Base-by-base conservation (phyloP, 2,797 vertebrate genomes). In the Rachycentron canadum region DNA sequence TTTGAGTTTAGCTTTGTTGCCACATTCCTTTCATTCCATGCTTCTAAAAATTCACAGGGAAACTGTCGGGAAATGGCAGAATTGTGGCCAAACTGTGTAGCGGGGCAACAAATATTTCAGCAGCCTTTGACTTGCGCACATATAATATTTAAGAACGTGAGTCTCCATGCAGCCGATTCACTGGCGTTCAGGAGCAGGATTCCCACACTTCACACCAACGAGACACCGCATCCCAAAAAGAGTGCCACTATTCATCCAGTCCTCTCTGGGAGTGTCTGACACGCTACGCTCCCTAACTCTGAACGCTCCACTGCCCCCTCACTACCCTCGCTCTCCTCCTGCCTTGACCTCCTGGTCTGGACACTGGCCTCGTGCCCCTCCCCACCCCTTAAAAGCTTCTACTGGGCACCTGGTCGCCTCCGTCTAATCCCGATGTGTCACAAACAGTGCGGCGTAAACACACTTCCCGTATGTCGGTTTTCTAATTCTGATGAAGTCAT, bases 251-350 rank as follows among this genome's bases (percentile, higher is more conserved):
- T 91, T 90, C 82, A 86, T 65, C 38, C 25, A 69, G 28, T 47
- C 26, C 73, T 86, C 83, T 61, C 55, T 90, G 88, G 92, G 91
- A 89, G 88, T 89, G 89, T 86, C 87, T 87, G 86, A 91, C 92
- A 91, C 57, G 92, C 86, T 86, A 89, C 79, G 83, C 88, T 89
- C 49, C 38, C 74, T 86, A 79, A 90, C 84, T 87, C 80, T 30
- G 61, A 88, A 89, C 87, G 88, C 80, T 71, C 38, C 4, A 56
- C 82, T 69, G 76, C 82, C 64, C 84, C 59, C 77, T 61, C 56
- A 53, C 79, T 77, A 34, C 38, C 11, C 62, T 67, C 65, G 26
- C 38, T 76, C 78, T 77, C 67, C 65, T 78, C 74, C 83, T 65
- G 75, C 73, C 82, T 78, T 85, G 76, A 88, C 80, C 73, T 82